Evolutionary conservation across 2,888 invertebrate genomes (phyloP).

Genomic region (Caenorhabditis virilis): DNA sequence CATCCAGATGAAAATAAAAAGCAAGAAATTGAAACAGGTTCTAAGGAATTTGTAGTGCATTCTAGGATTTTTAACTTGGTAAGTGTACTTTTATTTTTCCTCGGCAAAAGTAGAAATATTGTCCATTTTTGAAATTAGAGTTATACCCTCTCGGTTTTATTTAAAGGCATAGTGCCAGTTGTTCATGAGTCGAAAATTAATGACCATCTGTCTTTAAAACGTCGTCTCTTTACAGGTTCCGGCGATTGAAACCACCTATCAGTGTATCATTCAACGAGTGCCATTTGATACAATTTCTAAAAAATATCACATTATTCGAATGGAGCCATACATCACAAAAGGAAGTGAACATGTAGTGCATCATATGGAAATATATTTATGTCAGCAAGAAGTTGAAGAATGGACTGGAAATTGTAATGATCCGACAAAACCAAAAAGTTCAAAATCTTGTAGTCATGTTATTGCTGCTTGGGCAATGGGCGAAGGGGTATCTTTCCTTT

Average conservation of each 20-base stretch:
- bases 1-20: not conserved
- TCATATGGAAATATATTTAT: constrained; percentile 85
- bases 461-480: constrained; percentile 99
- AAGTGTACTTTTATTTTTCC: too few species aligned
- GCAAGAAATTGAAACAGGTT: too few species aligned
- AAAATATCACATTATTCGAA: constrained; percentile 73
- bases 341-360: constrained; percentile 88
- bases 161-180: not conserved
- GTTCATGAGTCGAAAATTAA: too few species aligned
- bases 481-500: constrained; percentile 73
- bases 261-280: constrained; percentile 24
- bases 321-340: constrained; percentile 81
- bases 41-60: too few species aligned
- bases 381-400: constrained; percentile 38
- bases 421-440: constrained; percentile 77
- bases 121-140: too few species aligned
- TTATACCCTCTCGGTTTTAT: too few species aligned
- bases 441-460: constrained; percentile 83
- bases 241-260: constrained; percentile 24
- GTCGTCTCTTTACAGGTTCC: constrained; percentile 7
- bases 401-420: constrained; percentile 81
- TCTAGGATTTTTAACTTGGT: too few species aligned
- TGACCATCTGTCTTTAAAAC: not conserved
- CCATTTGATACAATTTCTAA: constrained; percentile 22
- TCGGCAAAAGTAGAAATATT: too few species aligned